phyloP scores from a whole-genome alignment of 1,140 invertebrate genomes.

The Drosophila ananassae region DNA sequence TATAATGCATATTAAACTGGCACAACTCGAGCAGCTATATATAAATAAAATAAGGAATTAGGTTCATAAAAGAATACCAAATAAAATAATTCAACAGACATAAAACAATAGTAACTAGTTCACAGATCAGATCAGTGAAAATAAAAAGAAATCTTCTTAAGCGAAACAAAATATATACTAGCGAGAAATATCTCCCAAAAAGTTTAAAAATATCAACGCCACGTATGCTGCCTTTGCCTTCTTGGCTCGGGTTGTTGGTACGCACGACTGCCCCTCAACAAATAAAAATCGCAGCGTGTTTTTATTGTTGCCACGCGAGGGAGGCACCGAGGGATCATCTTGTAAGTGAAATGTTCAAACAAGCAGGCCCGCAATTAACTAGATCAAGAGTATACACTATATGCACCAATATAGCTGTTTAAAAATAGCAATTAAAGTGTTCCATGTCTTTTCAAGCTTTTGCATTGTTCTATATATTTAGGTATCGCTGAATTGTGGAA shows the following conservation, averaged over 20 bases:
- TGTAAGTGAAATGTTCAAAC: conserved; percentile 75
- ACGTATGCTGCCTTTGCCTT: conserved; percentile 65
- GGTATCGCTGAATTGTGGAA: conserved; percentile 23
- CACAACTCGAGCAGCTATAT: conserved; percentile 48
- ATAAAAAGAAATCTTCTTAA: conserved; percentile 8
- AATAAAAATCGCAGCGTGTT: conserved; percentile 49
- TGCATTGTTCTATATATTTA: conserved; percentile 46
- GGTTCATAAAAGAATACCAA: conserved; percentile 7
- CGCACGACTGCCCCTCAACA: conserved; percentile 46
- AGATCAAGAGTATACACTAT: conserved; percentile 45
- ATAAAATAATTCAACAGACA: background rate
- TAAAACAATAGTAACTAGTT: conserved; percentile 1
- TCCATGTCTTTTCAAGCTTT: conserved; percentile 25
- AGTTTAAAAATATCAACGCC: conserved; percentile 74
- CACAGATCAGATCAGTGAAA: conserved; percentile 3
- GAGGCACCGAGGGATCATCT: conserved; percentile 52
- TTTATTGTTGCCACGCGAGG: conserved; percentile 69
- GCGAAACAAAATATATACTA: conserved; percentile 22
- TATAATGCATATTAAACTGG: conserved; percentile 49
- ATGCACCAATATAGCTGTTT: conserved; percentile 14
- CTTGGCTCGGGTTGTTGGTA: conserved; percentile 61
- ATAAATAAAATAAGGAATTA: conserved; percentile 23
- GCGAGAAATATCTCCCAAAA: conserved; percentile 51
- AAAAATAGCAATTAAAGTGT: conserved; percentile 40
- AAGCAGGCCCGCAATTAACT: conserved; percentile 48